Conservation (phyloP, 1,140 invertebrate species). For the Drosophila ananassae region DNA sequence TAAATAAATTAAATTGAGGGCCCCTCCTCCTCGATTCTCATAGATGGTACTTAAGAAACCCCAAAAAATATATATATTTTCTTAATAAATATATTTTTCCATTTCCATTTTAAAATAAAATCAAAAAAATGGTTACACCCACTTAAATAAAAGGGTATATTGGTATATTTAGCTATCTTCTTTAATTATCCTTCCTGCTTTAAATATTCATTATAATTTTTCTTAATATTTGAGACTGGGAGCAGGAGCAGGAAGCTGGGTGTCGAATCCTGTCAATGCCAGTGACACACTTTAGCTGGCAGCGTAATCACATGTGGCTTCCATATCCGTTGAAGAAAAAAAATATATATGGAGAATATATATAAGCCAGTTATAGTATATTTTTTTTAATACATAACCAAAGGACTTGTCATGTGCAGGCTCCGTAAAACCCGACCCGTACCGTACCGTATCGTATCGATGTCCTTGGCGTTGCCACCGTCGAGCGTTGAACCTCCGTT, state of each 20-base stretch:
- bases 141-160: no score
- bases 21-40: no score
- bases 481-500: constrained; percentile 70
- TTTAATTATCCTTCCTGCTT: no score
- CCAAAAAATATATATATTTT: no score
- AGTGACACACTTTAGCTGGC: constrained; percentile 54
- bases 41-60: no score
- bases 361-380: constrained; percentile 1
- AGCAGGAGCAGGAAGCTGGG: background rate
- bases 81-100: no score
- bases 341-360: background rate
- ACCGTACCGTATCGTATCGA: constrained; percentile 37
- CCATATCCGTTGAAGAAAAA: constrained; percentile 7
- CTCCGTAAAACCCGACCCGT: background rate
- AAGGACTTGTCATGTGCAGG: constrained; percentile 1
- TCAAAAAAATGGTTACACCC: no score
- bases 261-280: constrained; percentile 40
- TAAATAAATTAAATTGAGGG: no score
- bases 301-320: constrained; percentile 38
- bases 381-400: background rate
- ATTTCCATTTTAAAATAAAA: no score
- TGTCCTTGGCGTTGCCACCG: constrained; percentile 71
- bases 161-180: no score
- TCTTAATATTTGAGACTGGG: no score
- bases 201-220: no score